Conservation (phyloP, 2,113 vertebrate genomes). For the Phyllostomus discolor region DNA sequence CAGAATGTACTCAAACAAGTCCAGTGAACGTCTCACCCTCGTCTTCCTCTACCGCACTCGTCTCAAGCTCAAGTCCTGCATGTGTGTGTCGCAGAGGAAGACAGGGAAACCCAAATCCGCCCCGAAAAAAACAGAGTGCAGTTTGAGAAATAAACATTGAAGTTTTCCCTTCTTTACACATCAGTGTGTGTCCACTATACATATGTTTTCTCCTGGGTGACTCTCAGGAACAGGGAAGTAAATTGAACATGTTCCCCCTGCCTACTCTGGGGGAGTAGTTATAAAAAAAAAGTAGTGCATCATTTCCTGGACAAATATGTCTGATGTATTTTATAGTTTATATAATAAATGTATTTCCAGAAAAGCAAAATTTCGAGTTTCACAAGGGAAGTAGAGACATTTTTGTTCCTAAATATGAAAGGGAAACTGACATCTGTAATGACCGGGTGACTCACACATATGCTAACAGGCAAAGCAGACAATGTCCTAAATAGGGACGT, state of each 20-base stretch:
- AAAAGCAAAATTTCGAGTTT: slow-evolving; percentile 42
- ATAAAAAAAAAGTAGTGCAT: neutral
- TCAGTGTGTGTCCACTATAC: neutral
- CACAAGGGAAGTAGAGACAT: slow-evolving; percentile 53
- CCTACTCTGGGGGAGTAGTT: neutral
- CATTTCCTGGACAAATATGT: neutral
- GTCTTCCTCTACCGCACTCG: neutral
- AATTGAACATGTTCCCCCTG: neutral
- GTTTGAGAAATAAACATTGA: neutral
- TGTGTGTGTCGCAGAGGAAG: neutral
- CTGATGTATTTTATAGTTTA: slow-evolving; percentile 21
- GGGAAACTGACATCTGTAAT: slow-evolving; percentile 53
- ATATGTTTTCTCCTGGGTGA: neutral
- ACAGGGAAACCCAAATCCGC: neutral
- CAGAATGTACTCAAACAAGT: neutral
- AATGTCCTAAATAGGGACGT: neutral
- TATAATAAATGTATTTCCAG: slow-evolving; percentile 33
- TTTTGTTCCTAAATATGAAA: slow-evolving; percentile 70
- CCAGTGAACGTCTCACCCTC: neutral
- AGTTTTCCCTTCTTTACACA: neutral
- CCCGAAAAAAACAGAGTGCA: neutral
- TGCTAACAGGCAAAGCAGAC: slow-evolving; percentile 52
- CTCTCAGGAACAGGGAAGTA: slow-evolving; percentile 6
- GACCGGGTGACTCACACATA: slow-evolving; percentile 35
- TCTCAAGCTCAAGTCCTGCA: neutral